Evolutionary conservation across 2,797 vertebrate species (phyloP).

Genomic region (Sebastes reedi): DNA sequence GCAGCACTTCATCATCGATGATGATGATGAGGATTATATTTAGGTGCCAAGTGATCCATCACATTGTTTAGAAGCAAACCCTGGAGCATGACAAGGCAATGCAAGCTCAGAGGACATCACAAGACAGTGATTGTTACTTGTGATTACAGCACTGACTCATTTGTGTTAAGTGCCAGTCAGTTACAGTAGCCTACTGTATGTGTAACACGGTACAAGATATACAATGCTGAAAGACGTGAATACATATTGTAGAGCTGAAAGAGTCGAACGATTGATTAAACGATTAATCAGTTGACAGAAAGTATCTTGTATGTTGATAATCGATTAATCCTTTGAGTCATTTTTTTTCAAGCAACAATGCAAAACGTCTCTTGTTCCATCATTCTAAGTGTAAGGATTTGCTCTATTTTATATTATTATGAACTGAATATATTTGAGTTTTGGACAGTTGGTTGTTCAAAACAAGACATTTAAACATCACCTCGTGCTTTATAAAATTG

Average conservation of each 20-base stretch:
- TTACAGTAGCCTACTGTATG: background rate
- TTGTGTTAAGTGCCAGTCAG: background rate
- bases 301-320: background rate
- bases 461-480: background rate
- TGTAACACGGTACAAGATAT: background rate
- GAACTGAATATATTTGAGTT: background rate
- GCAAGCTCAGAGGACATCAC: background rate
- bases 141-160: background rate
- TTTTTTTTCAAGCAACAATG: background rate
- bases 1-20: background rate
- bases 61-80: background rate
- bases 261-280: background rate
- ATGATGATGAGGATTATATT: background rate
- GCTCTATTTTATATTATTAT: background rate
- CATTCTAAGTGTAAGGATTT: background rate
- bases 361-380: background rate
- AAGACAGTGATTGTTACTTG: background rate
- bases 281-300: background rate
- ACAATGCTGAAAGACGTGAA: background rate
- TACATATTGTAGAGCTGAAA: background rate
- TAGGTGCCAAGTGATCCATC: background rate
- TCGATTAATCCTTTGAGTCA: background rate
- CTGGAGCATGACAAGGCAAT: too few species aligned
- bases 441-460: background rate
- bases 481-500: background rate